A percentile compares a stretch with the other conserved stretches of the same genome.
Conservation (phyloP, 2,888 invertebrate genomes). For the Lumbricus terrestris region DNA sequence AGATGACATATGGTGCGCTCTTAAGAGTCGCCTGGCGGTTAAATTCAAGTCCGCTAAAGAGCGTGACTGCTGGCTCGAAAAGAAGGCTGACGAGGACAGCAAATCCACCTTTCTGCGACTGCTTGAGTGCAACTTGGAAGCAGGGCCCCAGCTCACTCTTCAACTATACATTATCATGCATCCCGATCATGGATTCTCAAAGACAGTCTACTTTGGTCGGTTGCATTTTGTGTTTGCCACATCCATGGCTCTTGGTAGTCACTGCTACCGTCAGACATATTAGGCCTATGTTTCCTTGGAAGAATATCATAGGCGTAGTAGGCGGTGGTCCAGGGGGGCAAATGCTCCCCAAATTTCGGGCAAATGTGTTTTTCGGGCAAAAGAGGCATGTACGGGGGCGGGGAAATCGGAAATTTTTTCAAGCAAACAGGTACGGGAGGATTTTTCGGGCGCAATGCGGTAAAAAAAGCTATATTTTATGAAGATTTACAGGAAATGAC, state of each 20-base stretch:
- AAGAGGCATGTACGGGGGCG: no score
- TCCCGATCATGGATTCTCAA: slow-evolving; percentile 30
- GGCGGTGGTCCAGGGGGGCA: no score
- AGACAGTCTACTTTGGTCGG: slow-evolving; percentile 16
- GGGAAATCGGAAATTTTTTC: no score
- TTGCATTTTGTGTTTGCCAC: background rate
- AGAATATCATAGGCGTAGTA: no score
- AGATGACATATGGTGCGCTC: slow-evolving; percentile 37
- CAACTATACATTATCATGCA: slow-evolving; percentile 69
- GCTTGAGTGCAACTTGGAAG: slow-evolving; percentile 72
- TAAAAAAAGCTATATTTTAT: no score
- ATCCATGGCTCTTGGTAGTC: background rate
- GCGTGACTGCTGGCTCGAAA: slow-evolving; percentile 24
- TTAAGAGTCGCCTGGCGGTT: slow-evolving; percentile 28
- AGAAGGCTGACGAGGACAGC: slow-evolving; percentile 54
- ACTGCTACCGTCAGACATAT: background rate
- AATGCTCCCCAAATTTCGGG: no score
- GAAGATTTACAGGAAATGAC: no score
- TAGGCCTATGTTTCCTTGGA: background rate
- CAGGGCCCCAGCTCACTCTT: slow-evolving; percentile 73
- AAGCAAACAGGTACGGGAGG: no score
- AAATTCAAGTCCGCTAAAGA: background rate
- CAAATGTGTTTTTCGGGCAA: no score
- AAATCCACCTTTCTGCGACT: slow-evolving; percentile 71
- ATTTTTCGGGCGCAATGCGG: no score